phyloP scores from a whole-genome alignment of 2,797 vertebrate species.

The Brachyalestes nurse region DNA sequence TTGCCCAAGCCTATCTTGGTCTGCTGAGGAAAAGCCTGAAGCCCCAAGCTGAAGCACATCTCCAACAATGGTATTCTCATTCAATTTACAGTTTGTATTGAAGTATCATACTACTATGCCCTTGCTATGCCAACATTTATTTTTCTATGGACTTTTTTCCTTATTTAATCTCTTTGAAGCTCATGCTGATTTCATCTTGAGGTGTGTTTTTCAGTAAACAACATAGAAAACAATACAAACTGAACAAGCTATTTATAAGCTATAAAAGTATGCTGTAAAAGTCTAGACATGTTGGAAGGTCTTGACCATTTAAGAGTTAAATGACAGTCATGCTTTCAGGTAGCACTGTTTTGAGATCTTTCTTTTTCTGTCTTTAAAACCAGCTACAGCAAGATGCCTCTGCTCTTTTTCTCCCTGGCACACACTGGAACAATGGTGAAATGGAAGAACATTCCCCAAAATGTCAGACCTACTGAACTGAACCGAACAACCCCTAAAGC shows the following conservation, averaged over 20 bases:
- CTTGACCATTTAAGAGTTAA: too few relatives aligned
- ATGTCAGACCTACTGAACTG: slow-evolving; percentile 45
- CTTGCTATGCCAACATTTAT: background rate
- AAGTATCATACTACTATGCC: background rate
- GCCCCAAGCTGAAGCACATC: slow-evolving; percentile 60
- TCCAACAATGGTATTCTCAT: slow-evolving; percentile 76
- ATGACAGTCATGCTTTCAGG: background rate
- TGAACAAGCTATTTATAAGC: too few relatives aligned
- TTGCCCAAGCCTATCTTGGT: slow-evolving; percentile 80
- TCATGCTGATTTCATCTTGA: too few relatives aligned
- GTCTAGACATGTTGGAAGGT: too few relatives aligned
- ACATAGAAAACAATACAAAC: too few relatives aligned
- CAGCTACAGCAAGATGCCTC: slow-evolving; percentile 85
- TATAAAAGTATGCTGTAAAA: too few relatives aligned
- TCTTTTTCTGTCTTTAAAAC: slow-evolving; percentile 6
- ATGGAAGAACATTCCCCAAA: slow-evolving; percentile 52
- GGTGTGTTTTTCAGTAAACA: too few relatives aligned
- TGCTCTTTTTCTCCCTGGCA: slow-evolving; percentile 84
- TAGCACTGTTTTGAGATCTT: background rate
- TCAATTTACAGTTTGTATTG: background rate
- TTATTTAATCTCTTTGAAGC: too few relatives aligned
- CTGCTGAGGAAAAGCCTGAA: slow-evolving; percentile 76
- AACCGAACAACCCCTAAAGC: slow-evolving; percentile 33
- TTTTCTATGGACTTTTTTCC: background rate
- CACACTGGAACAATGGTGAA: slow-evolving; percentile 81